Evolutionary conservation across 1,140 invertebrate species (phyloP).

Genomic region (Drosophila tropicalis): DNA sequence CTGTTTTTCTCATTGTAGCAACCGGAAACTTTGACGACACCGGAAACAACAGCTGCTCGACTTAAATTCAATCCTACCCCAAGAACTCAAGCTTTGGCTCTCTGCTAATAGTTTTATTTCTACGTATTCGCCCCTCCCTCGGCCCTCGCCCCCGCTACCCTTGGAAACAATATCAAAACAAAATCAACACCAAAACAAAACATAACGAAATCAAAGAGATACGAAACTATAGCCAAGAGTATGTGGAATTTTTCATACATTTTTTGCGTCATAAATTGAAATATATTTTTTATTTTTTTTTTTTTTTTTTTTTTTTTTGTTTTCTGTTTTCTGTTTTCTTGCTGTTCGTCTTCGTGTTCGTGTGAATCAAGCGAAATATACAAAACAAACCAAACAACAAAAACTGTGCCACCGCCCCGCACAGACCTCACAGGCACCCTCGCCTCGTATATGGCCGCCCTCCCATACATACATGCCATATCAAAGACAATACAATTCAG

Average conservation of each 20-base stretch:
- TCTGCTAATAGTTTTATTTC: background rate
- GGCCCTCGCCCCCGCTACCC: background rate
- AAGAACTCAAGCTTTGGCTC: background rate
- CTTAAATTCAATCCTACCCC: conserved; percentile 14
- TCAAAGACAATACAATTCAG: conserved; percentile 58
- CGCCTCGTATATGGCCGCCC: background rate
- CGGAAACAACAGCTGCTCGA: background rate
- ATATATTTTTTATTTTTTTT: conserved; percentile 24
- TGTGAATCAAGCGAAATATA: conserved; percentile 21
- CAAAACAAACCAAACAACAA: conserved; percentile 15
- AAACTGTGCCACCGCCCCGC: conserved; percentile 55
- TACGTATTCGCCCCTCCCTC: conserved; percentile 24
- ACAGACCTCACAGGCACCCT: background rate
- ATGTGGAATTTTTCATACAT: conserved; percentile 69
- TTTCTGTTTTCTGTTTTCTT: too few species aligned
- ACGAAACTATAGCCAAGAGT: conserved; percentile 21
- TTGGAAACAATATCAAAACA: conserved; percentile 33
- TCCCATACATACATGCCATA: conserved; percentile 18
- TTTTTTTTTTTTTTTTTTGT: conserved; percentile 13
- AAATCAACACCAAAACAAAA: conserved; percentile 56
- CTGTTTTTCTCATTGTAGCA: conserved; percentile 1
- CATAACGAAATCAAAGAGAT: conserved; percentile 62
- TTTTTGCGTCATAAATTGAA: conserved; percentile 76
- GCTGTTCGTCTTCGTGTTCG: conserved; percentile 18
- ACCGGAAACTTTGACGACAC: background rate